Conservation (phyloP, 1,140 invertebrate genomes). For the Drosophila lacertosa region DNA sequence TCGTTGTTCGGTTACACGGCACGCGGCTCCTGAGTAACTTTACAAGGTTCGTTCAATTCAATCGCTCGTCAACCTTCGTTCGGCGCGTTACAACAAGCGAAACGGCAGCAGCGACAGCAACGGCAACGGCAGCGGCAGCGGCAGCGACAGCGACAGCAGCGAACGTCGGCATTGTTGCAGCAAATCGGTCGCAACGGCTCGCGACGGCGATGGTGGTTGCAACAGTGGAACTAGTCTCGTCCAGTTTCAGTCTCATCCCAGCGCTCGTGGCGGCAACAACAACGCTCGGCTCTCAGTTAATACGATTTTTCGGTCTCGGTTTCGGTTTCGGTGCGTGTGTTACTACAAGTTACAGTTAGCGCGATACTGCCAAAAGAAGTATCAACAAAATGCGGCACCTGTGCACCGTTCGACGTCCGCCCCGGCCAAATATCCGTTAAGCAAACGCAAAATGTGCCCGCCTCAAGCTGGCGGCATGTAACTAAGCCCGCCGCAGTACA, state of each 20-base stretch:
- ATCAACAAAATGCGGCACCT: slow-evolving; percentile 62
- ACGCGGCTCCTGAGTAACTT: slow-evolving; percentile 47
- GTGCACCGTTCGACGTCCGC: slow-evolving; percentile 50
- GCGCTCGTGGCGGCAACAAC: slow-evolving; percentile 63
- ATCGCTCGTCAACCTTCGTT: slow-evolving; percentile 75
- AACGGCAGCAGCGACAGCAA: slow-evolving; percentile 28
- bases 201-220: slow-evolving; percentile 40
- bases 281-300: slow-evolving; percentile 25
- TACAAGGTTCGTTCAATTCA: slow-evolving; percentile 67
- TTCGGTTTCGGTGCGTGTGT: slow-evolving; percentile 26
- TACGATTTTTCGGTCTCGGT: slow-evolving; percentile 6
- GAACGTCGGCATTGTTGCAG: slow-evolving; percentile 34
- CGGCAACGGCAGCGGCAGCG: slow-evolving; percentile 5
- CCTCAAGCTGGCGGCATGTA: slow-evolving; percentile 29
- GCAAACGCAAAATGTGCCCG: slow-evolving; percentile 33
- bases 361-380: slow-evolving; percentile 23
- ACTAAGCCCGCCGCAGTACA: slow-evolving; percentile 18
- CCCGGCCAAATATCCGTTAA: slow-evolving; percentile 38
- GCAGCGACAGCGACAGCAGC: slow-evolving; percentile 1
- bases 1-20: slow-evolving; percentile 45
- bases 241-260: slow-evolving; percentile 69
- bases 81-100: slow-evolving; percentile 65
- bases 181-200: slow-evolving; percentile 41
- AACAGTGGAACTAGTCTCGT: slow-evolving; percentile 30
- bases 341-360: slow-evolving; percentile 11